Evolutionary conservation across 2,113 vertebrate species (phyloP), one percentile per base, ranked within the genome.

Genomic region (Euleptes europaea): DNA sequence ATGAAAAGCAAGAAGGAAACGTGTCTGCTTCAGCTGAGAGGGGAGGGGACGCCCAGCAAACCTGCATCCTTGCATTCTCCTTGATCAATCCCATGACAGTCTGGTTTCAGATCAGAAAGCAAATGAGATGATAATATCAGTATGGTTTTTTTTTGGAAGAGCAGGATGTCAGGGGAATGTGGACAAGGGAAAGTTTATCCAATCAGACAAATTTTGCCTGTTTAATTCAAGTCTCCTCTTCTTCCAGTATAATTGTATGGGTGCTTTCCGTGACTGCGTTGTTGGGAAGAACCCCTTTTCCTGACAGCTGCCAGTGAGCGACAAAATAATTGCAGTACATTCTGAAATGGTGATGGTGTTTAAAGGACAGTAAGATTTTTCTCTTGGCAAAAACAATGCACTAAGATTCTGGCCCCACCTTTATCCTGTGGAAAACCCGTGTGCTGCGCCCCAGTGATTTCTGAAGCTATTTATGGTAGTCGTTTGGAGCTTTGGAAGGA

Each of bases 71-170:
- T 80, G 66, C 80, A 89, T 94, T 91, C 91, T 90, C 86, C 94
- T 96, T 95, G 93, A 95, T 96, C 95, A 94, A 84, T 90, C 89
- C 79, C 88, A 83, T 87, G 94, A 92, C 94, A 96, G 93, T 73
- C 87, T 76, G 38, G 66, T 86, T 91, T 93, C 93, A 90, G 91
- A 95, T 94, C 93, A 94, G 93, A 95, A 95, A 95, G 91, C 89
- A 95, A 96, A 96, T 94, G 94, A 95, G 96, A 94, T 86, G 92
- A 92, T 93, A 90, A 95, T 92, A 86, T 84, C 88, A 92, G 85
- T 6, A 54, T 87, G 80, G 82, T 89, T 88, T 83, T 75, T 76
- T 31, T 26, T 63, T 47, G 38, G 21, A 74, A 40, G 83, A 21
- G 83, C 70, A 57, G 81, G 89, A 80, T 80, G 86, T 54, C 78